Evolutionary conservation across 1,140 invertebrate species (phyloP), one percentile per base, ranked within the genome.

Genomic region (Musca vetustissima): DNA sequence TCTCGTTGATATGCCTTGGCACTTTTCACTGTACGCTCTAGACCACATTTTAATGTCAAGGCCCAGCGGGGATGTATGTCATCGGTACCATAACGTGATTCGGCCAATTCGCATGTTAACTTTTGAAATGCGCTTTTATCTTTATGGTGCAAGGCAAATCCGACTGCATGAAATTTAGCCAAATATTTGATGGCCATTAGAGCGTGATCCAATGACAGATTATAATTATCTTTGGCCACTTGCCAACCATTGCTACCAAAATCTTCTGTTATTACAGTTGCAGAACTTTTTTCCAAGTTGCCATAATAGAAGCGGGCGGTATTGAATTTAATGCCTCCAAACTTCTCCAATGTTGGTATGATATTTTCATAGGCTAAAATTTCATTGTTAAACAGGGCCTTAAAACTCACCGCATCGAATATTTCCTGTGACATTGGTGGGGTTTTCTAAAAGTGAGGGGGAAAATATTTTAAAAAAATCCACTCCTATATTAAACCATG

Each of bases 401-500:
- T 64, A 22, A 81, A 81, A 43, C 75, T 73, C 3, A 80, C 6
- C 6, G 55, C 1, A 0, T 74, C 72, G 32, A 72, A 81, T 0
- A 70, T 1, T 0, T 73, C 70, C 11, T 70, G 64, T 1, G 74
- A 67, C 11, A 81, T 15, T 6, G 50, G 15, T 2, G 79, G 79
- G 0, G 80, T 81, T 77, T 75, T 79, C 80, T 81, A 64, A 13
- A 43, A 43, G n/a, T n/a, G n/a, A n/a, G n/a, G n/a, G n/a, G n/a
- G n/a, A n/a, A n/a, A n/a, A n/a, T n/a, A n/a, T n/a, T n/a, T n/a
- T n/a, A n/a, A n/a, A n/a, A n/a, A n/a, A n/a, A n/a, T n/a, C n/a
- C n/a, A n/a, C n/a, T n/a, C n/a, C n/a, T n/a, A n/a, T n/a, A n/a
- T n/a, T n/a, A n/a, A n/a, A n/a, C n/a, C n/a, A n/a, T n/a, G n/a